Evolutionary conservation across 2,797 vertebrate genomes (phyloP).

Genomic region (Molossus alvarezi): DNA sequence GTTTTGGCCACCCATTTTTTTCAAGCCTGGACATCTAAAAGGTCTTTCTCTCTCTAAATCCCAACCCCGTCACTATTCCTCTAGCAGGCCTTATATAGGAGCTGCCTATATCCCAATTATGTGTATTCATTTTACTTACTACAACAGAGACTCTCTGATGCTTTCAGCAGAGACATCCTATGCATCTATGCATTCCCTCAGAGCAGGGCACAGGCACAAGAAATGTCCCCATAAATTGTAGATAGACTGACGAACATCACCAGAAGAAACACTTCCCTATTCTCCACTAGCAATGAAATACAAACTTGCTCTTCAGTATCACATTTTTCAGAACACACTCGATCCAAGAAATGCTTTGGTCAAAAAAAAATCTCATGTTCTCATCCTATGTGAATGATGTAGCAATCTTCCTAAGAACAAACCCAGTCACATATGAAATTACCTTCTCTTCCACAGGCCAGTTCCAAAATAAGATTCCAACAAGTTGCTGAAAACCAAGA

Average conservation of each 20-base stretch:
- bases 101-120: too few species aligned
- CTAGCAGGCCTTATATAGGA: not conserved
- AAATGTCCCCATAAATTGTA: not conserved
- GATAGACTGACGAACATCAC: not conserved
- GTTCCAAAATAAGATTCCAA: not conserved
- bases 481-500: not conserved
- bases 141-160: fast-evolving
- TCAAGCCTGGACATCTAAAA: not conserved
- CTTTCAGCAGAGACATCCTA: not conserved
- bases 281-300: not conserved
- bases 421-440: not conserved
- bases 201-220: not conserved
- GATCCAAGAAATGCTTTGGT: not conserved
- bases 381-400: not conserved
- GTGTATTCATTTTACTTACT: not conserved
- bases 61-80: not conserved
- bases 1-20: not conserved
- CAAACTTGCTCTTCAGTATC: not conserved
- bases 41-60: not conserved
- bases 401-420: not conserved
- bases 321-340: not conserved
- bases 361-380: not conserved
- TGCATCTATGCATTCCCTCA: too few species aligned
- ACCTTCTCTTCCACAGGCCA: not conserved
- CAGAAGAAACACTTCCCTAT: not conserved